Percentiles rank a stretch among this genome's conserved stretches.
These are phyloP conservation scores for Lamproptera curius DNA, from an alignment of 2,888 invertebrate genomes.

Conservation along the genomic window DNA sequence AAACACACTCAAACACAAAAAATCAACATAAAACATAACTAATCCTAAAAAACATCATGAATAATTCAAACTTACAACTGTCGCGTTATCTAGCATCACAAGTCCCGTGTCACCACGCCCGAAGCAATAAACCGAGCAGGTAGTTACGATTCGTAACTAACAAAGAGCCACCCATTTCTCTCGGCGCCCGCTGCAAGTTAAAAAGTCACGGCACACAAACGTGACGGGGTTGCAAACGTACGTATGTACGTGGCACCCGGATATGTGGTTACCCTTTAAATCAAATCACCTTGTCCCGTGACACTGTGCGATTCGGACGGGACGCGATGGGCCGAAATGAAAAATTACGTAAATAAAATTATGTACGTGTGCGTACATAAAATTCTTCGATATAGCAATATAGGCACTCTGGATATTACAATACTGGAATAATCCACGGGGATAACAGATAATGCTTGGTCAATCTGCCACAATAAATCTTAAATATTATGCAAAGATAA, in stretches of 20 bases:
- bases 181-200: conserved; percentile 49
- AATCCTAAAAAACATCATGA: too few relatives aligned
- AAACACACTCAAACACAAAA: too few relatives aligned
- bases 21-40: too few relatives aligned
- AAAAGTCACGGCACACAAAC: conserved; percentile 44
- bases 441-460: neutral
- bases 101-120: neutral
- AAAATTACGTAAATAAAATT: neutral
- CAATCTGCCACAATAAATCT: neutral
- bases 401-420: too few relatives aligned
- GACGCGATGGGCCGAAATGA: neutral
- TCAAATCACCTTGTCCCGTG: conserved; percentile 49
- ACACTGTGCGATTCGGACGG: conserved; percentile 17
- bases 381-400: too few relatives aligned
- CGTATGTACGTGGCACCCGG: conserved; percentile 50
- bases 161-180: conserved; percentile 59
- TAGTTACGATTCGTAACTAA: conserved; percentile 38
- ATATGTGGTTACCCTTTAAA: conserved; percentile 52
- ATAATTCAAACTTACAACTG: too few relatives aligned
- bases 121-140: conserved; percentile 32
- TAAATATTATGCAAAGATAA: neutral
- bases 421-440: neutral
- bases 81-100: neutral
- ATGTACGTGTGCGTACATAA: neutral
- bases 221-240: conserved; percentile 66